A percentile compares a stretch with the other conserved stretches of the same genome.
Conservation (phyloP, 2,888 invertebrate species). For the Mimas tiliae region DNA sequence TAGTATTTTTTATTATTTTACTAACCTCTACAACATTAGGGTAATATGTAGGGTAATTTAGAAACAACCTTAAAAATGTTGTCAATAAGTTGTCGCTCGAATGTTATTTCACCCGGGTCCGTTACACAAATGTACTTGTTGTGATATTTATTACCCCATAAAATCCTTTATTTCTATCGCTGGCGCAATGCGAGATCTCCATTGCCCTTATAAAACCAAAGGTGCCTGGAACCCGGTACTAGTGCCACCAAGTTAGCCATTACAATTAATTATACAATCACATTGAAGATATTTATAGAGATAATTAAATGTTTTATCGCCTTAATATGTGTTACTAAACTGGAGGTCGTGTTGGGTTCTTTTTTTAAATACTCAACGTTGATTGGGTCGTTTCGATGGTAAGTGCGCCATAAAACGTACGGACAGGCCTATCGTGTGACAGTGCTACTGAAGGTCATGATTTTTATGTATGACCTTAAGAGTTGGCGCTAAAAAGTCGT, state of each 20-base stretch:
- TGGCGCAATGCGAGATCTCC: slow-evolving; percentile 18
- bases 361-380: not conserved
- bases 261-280: slow-evolving; percentile 47
- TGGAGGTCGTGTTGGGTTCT: slow-evolving; percentile 3
- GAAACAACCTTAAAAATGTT: no score
- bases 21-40: no score
- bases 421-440: slow-evolving; percentile 8
- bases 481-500: not conserved
- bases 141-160: slow-evolving; percentile 21
- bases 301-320: slow-evolving; percentile 45
- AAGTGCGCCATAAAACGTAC: not conserved
- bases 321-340: slow-evolving; percentile 31
- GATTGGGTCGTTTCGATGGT: slow-evolving; percentile 11
- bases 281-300: slow-evolving; percentile 47
- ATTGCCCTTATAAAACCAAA: not conserved
- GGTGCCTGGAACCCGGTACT: not conserved
- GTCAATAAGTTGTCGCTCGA: no score
- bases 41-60: no score
- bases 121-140: not conserved
- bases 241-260: slow-evolving; percentile 36
- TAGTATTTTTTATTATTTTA: no score
- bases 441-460: not conserved
- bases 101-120: not conserved
- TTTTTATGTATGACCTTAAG: not conserved
- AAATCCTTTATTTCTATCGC: slow-evolving; percentile 25